Evolutionary conservation across 2,888 invertebrate genomes (phyloP), one percentile per base, ranked within the genome.

Genomic region (Lymantria monacha): DNA sequence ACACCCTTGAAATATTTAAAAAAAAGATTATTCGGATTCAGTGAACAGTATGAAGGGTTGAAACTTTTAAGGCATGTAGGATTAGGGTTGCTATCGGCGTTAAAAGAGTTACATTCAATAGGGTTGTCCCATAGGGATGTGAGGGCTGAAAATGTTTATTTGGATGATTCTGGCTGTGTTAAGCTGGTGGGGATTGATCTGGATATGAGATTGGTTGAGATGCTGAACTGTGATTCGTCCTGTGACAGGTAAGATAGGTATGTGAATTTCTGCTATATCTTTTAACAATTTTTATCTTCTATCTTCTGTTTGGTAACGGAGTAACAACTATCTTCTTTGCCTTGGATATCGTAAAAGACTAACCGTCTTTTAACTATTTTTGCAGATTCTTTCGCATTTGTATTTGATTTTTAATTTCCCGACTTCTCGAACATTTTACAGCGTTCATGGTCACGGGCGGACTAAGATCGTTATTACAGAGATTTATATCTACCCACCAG

Each of bases 121-220:
- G 95, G 96, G 59, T 94, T 97, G 0, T 94, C 97, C 12, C 97
- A 98, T 78, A 95, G 95, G 70, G 95, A 96, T 81, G 85, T 98
- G n/a, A 87, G 95, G 54, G 94, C 94, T 66, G 93, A 94, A 14
- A 95, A 94, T 61, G 93, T 97, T 49, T 95, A 94, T 74, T 87
- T 97, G 76, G 95, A 95, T 67, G 92, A 93, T 45, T 82, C 82
- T 49, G 96, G 95, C 42, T 87, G 74, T 12, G 90, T 91, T 1
- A 84, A 93, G 73, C 66, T 96, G 50, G 92, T 94, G 3, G 95
- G 96, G 64, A 96, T 94, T 66, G 94, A 95, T 57, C 83, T 96
- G 54, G 95, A 95, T 70, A 93, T 93, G 66, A 90, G 95, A 79
- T 69, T 95, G 36, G 85, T 90, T 9, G 95, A 95, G 63, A 86